Base-by-base conservation (phyloP, 2,797 vertebrate genomes). In the Rhincodon typus region DNA sequence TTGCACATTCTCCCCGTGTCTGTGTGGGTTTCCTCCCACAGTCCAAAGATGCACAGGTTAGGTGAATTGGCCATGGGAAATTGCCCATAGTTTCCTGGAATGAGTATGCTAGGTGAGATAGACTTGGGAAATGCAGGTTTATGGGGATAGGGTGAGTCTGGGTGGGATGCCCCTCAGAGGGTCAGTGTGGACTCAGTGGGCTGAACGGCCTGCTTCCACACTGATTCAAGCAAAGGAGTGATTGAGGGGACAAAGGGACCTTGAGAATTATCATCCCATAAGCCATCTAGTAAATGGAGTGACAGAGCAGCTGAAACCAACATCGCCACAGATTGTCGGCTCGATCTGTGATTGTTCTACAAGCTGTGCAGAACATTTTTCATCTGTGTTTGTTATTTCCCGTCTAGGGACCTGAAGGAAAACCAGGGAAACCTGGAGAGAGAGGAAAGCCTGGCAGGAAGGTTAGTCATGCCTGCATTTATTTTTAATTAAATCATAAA, bases 351-450 rank as follows among this genome's bases (percentile, higher is more conserved):
- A 62, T 94, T 94, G 10, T 13, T 53, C 15, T 94, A 50, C 69
- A 77, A 57, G 70, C 70, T 77, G 94, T 74, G 46, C 69, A 50
- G 6, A 74, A 21, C 77, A 46, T 74, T 30, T 27, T 94, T 95
- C 70, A 95, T 77, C 25, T 27, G 7, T n/a, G 27, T 95, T 62
- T 91, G 53, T 87, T 82, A n/a, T 12, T 77, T 0, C 8, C 90
- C 27, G 96, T 38, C 62, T 96, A 99, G 99, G 99, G 99, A 96
- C 98, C 98, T 95, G 99, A 99, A 98, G 99, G 99, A 77, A 99
- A 99, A 97, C 97, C 98, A 96, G 99, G 99, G 96, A 99, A 98
- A 97, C 98, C 98, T 87, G 99, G 99, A 0, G 98, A 98, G 96
- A 98, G 98, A 97, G 99, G 99, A 97, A 98, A 98, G 97, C 97